Evolutionary conservation across 1,140 invertebrate species (phyloP), one percentile per base, ranked within the genome.

Genomic region (Bombus vancouverensis): DNA sequence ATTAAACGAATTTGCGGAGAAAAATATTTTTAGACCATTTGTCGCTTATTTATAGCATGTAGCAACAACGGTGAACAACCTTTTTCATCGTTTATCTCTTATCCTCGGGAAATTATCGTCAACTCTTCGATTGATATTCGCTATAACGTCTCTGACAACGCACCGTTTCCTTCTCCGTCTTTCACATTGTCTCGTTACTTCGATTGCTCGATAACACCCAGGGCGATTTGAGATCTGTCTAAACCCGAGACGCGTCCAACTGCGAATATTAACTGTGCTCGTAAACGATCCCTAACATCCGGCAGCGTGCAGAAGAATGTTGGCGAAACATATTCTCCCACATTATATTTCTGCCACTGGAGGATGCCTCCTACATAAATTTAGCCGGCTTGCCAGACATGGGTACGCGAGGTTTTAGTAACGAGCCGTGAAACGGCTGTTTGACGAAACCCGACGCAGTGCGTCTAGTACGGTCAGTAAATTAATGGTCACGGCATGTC

Each of bases 391-490:
- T 4, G 5, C 12, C 18, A 22, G 34, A 25, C 25, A n/a, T 22
- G 18, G n/a, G 32, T 42, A 42, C 72, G 59, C 53, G 44, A 12
- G 13, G 37, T 12, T 22, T 32, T 39, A 32, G 37, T 68, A 85
- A 85, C 68, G 77, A 85, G 77, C 83, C 83, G 83, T 85, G 83
- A 85, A 85, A 85, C 37, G 77, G 62, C 15, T 68, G 53, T 65
- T 85, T 59, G 83, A 85, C 83, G 83, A 80, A 85, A 85, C 76
- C 59, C 75, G 47, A 37, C 28, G 65, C n/a, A 32, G 28, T 10
- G 44, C 53, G 80, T 47, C n/a, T 65, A 42, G 62, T 15, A 53
- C 77, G 82, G 22, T 32, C 28, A 15, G n/a, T 71, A 71, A 62
- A 85, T 85, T 85, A 85, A 85, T 85, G 83, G 59, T 73, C 53